Base-by-base conservation (phyloP, 1,140 invertebrate species). In the Temnothorax longispinosus region DNA sequence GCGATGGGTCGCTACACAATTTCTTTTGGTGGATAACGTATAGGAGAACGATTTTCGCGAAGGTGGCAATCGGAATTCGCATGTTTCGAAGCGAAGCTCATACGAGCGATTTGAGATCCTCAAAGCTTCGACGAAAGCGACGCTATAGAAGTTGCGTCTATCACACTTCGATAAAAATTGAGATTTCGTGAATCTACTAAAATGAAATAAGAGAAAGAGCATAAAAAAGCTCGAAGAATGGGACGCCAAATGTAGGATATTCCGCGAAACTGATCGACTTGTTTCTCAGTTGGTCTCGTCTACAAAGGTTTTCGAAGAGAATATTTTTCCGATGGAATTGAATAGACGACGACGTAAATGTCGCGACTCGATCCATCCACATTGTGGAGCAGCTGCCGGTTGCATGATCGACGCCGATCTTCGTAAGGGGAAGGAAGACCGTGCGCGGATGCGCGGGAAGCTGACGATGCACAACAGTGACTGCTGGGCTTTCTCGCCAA, bases 381-480 rank as follows among this genome's bases (percentile, higher is more conserved):
- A 35, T 84, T 84, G 69, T 44, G 56, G 10, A 74, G 41, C 64
- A 81, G 64, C 64, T 60, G 69, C 50, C 80, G 80, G 38, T 78
- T 52, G 58, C 74, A 65, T 38, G 58, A 76, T 65, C 74, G 67
- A 74, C 47, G 38, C 67, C 35, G 4, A 44, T 6, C 13, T 67
- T 21, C 62, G 44, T 41, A 54, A 64, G 32, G 7, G 64, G 35
- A 71, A 44, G 60, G 52, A 78, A 41, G 56, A 60, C 21, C 38
- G 38, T 15, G 6, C 15, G 15, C 15, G 74, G 38, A 71, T 18
- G 38, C 47, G 60, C 47, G 27, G 38, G 44, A 75, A 75, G 54
- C 69, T 84, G 80, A 60, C 41, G 27, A 38, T 62, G 80, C 69
- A 84, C 69, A 74, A 82, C 81, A 6, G 41, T 47, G 81, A n/a